A percentile compares a stretch with the other conserved stretches of the same genome.
Evolutionary conservation across 2,888 invertebrate genomes (phyloP).

Genomic region (Eudemis profundana): DNA sequence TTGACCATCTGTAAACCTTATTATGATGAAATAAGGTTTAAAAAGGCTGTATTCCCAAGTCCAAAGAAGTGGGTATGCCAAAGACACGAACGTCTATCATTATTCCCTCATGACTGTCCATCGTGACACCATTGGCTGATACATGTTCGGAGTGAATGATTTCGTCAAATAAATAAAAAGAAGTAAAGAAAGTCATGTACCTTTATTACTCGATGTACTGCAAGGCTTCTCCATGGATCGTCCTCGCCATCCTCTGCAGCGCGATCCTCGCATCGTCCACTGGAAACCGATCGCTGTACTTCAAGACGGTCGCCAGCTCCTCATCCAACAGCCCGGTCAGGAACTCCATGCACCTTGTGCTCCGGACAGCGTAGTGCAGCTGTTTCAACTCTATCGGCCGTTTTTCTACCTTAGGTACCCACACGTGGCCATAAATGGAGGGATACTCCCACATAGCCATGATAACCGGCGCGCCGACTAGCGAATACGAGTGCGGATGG

Average conservation of each 20-base stretch:
- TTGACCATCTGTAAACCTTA: too few relatives aligned
- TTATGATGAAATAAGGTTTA: too few relatives aligned
- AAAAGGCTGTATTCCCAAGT: too few relatives aligned
- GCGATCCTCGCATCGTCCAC: conserved; percentile 70
- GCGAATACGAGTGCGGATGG: conserved; percentile 73
- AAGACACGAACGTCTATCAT: too few relatives aligned
- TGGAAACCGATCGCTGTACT: conserved; percentile 67
- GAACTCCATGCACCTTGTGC: conserved; percentile 74
- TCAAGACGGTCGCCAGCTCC: conserved; percentile 68
- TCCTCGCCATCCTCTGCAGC: conserved; percentile 76
- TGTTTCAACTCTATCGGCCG: conserved; percentile 68
- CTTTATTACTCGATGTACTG: conserved; percentile 71
- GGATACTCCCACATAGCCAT: conserved; percentile 78
- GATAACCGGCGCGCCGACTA: conserved; percentile 73
- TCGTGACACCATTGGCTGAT: too few relatives aligned
- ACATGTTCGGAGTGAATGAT: too few relatives aligned
- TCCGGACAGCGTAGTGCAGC: conserved; percentile 71
- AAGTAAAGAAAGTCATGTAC: conserved; percentile 44
- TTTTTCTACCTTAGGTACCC: conserved; percentile 66
- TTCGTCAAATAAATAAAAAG: background rate
- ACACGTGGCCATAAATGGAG: conserved; percentile 68
- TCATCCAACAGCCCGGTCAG: conserved; percentile 67
- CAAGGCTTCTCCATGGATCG: conserved; percentile 68
- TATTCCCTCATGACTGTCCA: too few relatives aligned
- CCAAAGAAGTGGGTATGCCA: too few relatives aligned